A percentile compares a stretch with the other conserved stretches of the same genome.
phyloP scores from a whole-genome alignment of 2,797 vertebrate genomes.

The Scolopax bukidnonensis region DNA sequence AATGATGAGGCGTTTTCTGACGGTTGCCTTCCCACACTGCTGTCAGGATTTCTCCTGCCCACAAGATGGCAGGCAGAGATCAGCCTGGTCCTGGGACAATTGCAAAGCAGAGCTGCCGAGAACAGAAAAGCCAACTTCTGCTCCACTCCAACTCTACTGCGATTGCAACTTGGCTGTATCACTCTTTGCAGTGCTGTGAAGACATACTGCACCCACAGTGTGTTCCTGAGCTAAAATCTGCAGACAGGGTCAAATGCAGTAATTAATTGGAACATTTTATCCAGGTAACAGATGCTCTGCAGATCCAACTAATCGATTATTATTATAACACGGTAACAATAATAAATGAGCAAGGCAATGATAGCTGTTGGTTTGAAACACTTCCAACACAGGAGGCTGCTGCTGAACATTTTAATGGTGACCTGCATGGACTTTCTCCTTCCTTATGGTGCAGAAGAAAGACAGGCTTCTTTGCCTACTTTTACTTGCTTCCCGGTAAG shows the following conservation, averaged over 20 bases:
- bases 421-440: not conserved
- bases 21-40: not conserved
- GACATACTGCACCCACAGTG: constrained; percentile 29
- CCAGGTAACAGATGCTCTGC: not conserved
- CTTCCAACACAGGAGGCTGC: not conserved
- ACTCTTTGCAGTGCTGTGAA: constrained; percentile 56
- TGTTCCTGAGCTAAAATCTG: constrained; percentile 46
- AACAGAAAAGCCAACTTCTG: not conserved
- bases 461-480: not conserved
- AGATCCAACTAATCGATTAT: not conserved
- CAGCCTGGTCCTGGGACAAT: constrained; percentile 24
- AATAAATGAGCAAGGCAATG: constrained; percentile 17
- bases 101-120: not conserved
- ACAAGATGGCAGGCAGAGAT: constrained; percentile 80
- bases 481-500: not conserved
- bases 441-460: not conserved
- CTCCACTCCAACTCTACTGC: constrained; percentile 41
- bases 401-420: not conserved
- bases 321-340: constrained; percentile 5
- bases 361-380: not conserved
- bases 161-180: constrained; percentile 51
- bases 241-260: constrained; percentile 13
- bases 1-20: not conserved
- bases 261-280: constrained; percentile 16
- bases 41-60: constrained; percentile 56